Evolutionary conservation across 30 jellyfish, hydroid and myxozoan genomes (phyloP), one percentile per base, ranked within the genome.

Genomic region (Aurelia aurita): DNA sequence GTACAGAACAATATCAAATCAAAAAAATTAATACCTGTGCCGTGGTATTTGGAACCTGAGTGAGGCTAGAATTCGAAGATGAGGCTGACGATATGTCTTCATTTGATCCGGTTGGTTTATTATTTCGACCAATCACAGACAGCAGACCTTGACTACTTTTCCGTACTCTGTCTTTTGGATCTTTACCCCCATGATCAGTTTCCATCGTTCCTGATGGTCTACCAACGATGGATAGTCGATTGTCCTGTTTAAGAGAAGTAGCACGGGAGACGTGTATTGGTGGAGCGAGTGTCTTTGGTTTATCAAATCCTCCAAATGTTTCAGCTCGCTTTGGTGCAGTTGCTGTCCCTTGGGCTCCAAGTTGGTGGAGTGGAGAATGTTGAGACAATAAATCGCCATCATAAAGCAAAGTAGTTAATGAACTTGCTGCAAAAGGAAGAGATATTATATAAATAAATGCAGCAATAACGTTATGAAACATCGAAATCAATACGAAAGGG

Each of bases 1-100:
- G 2, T 31, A 31, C 2, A 3, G 5, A 31, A 31, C 43, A 0
- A 31, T 7, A 35, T 35, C 47, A 2, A 35, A 35, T 35, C 7
- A 35, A 35, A 35, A 35, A 39, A 39, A 39, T 39, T 15, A 39
- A 39, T 11, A 82, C 91, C 91, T 82, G 91, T 8, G 91, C 84
- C 3, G 84, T 49, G 14, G 85, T 20, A 69, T 58, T 57, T 34
- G 85, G 28, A 39, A 69, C 20, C 18, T 58, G 87, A 44, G 83
- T 32, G 20, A 82, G 94, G 47, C 44, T 63, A 10, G 89, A 65
- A 84, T 34, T 68, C 49, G 96, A 80, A 3, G 98, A 80, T n/a
- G 97, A 82, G 54, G 85, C 72, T 22, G 98, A 87, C 22, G 97
- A 63, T 31, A 92, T 61, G 70, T 92, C 98, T 77, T 92, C 98